phyloP scores from a whole-genome alignment of 2,888 invertebrate species.

The Mesoligia furuncula region DNA sequence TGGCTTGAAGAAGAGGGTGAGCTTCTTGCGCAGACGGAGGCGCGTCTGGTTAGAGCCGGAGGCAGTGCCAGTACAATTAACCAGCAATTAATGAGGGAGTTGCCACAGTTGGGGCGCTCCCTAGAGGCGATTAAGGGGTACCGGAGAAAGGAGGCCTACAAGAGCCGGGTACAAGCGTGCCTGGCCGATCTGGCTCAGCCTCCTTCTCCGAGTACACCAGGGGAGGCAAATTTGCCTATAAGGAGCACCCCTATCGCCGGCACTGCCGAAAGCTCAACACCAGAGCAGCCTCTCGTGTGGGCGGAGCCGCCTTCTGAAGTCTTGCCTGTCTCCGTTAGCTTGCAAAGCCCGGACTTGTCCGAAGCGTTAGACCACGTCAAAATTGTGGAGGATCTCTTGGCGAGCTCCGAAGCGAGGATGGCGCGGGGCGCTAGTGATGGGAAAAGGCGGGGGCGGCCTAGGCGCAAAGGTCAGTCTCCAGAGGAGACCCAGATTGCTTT shows the following conservation, averaged over 20 bases:
- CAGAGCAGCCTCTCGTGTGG: neutral
- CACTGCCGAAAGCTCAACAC: neutral
- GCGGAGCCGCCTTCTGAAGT: neutral
- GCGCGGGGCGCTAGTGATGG: neutral
- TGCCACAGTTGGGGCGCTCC: slow-evolving; percentile 16
- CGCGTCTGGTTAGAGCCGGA: slow-evolving; percentile 23
- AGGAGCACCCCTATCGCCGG: neutral
- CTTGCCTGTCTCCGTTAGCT: neutral
- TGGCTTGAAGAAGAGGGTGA: slow-evolving; percentile 28
- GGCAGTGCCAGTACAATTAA: neutral
- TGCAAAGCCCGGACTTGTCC: neutral
- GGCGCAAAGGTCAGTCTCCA: neutral
- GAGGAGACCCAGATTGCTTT: neutral
- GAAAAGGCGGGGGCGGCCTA: slow-evolving; percentile 11
- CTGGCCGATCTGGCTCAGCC: neutral
- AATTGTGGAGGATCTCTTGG: slow-evolving; percentile 17
- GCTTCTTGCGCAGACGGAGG: slow-evolving; percentile 23
- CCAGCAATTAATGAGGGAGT: accelerated
- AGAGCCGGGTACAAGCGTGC: slow-evolving; percentile 34
- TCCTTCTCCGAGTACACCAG: neutral
- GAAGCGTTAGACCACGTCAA: neutral
- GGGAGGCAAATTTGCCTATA: neutral
- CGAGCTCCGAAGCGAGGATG: slow-evolving; percentile 5
- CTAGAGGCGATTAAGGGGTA: slow-evolving; percentile 6
- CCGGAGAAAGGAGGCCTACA: slow-evolving; percentile 20